Conservation (phyloP, 2,113 vertebrate species). For the Ptychochromis oligacanthus region DNA sequence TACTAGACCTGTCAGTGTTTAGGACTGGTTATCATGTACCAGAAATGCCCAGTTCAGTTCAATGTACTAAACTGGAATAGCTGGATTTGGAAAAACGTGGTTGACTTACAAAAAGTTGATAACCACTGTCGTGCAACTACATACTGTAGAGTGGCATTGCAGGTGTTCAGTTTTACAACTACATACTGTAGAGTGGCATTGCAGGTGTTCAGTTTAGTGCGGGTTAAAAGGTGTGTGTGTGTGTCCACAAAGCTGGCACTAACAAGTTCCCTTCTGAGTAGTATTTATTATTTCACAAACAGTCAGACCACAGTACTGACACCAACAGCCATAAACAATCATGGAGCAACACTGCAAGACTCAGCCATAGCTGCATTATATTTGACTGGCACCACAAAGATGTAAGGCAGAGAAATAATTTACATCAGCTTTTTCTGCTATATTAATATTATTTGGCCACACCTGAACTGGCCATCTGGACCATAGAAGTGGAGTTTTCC, state of each 20-base stretch:
- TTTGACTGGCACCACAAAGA: slow-evolving; percentile 6
- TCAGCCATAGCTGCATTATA: slow-evolving; percentile 20
- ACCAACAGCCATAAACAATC: slow-evolving; percentile 34
- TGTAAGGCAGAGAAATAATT: slow-evolving; percentile 10
- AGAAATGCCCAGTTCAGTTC: no score
- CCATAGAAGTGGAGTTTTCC: no score
- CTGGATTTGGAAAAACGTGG: no score
- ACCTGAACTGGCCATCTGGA: background rate
- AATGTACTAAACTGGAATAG: no score
- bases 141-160: no score
- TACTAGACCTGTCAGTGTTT: no score
- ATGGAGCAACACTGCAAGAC: slow-evolving; percentile 18
- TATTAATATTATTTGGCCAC: background rate
- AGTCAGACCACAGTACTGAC: slow-evolving; percentile 18
- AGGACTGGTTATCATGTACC: no score
- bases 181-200: no score
- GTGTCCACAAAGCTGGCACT: background rate
- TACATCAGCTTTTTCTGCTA: slow-evolving; percentile 8
- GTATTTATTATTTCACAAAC: slow-evolving; percentile 58
- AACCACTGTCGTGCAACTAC: no score
- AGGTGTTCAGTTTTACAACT: no score
- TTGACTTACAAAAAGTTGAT: no score
- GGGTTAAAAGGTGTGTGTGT: background rate
- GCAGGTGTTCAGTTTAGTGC: no score
- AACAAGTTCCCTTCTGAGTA: slow-evolving; percentile 44